Evolutionary conservation across 2,797 vertebrate genomes (phyloP).

Genomic region (Coreius guichenoti): DNA sequence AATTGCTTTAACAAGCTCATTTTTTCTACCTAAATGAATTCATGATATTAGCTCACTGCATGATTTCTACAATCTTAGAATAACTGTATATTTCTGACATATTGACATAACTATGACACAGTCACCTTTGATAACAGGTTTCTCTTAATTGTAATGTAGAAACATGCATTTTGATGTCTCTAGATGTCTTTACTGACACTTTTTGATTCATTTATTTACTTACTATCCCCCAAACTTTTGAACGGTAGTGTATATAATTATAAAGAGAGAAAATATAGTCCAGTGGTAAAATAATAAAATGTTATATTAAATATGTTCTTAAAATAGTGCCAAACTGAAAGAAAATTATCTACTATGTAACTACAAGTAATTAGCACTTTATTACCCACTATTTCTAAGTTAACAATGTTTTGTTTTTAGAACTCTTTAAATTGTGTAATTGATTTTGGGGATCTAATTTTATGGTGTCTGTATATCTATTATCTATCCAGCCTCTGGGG

Average conservation of each 20-base stretch:
- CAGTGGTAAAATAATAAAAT: background rate
- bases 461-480: conserved; percentile 13
- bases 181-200: no score
- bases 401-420: background rate
- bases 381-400: background rate
- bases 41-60: background rate
- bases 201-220: no score
- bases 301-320: background rate
- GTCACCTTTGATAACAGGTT: background rate
- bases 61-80: background rate
- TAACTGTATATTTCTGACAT: background rate
- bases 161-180: background rate
- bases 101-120: background rate
- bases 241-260: background rate
- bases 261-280: no score
- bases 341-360: background rate
- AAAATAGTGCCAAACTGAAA: background rate
- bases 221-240: background rate
- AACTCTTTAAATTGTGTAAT: conserved; percentile 8
- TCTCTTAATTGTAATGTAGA: background rate
- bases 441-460: conserved; percentile 13
- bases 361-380: background rate
- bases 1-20: background rate
- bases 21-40: background rate
- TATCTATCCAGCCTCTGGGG: conserved; percentile 19